Conservation (phyloP, 2,797 vertebrate genomes). For the Sternarchorhynchus goeldii region DNA sequence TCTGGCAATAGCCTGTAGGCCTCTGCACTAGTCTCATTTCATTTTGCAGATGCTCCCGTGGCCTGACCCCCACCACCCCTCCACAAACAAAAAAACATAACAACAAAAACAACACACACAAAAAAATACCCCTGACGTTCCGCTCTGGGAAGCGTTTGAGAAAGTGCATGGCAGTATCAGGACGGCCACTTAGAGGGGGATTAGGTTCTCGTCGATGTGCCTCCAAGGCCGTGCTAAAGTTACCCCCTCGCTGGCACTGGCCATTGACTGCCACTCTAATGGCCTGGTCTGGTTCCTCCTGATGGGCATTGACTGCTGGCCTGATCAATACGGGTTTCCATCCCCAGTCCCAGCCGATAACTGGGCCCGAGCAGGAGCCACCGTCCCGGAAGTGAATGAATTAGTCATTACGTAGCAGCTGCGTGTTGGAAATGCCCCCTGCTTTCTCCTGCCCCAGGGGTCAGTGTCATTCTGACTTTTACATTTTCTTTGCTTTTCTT, state of each 20-base stretch:
- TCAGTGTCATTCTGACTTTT: conserved; percentile 1
- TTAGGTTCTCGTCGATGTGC: conserved; percentile 79
- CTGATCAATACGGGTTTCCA: conserved; percentile 81
- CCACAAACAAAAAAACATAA: conserved; percentile 42
- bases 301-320: conserved; percentile 80
- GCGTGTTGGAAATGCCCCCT: neutral
- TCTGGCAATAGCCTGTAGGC: conserved; percentile 38
- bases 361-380: conserved; percentile 35
- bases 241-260: conserved; percentile 79
- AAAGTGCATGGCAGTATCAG: conserved; percentile 59
- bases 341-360: conserved; percentile 52
- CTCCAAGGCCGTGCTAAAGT: conserved; percentile 76
- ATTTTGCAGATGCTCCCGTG: conserved; percentile 26
- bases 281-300: conserved; percentile 81
- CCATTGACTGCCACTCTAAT: conserved; percentile 82
- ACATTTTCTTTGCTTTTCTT: conserved; percentile 39
- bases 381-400: conserved; percentile 54
- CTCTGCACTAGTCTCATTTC: conserved; percentile 42
- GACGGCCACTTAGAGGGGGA: conserved; percentile 69
- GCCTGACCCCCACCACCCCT: neutral
- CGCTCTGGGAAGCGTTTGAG: conserved; percentile 57
- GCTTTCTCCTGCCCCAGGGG: conserved; percentile 5
- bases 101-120: conserved; percentile 14
- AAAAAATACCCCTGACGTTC: conserved; percentile 39
- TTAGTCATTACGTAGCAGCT: conserved; percentile 44